A percentile compares a stretch with the other conserved stretches of the same genome.
phyloP scores from a whole-genome alignment of 2,888 invertebrate species.

The Drosophila niveifrons region DNA sequence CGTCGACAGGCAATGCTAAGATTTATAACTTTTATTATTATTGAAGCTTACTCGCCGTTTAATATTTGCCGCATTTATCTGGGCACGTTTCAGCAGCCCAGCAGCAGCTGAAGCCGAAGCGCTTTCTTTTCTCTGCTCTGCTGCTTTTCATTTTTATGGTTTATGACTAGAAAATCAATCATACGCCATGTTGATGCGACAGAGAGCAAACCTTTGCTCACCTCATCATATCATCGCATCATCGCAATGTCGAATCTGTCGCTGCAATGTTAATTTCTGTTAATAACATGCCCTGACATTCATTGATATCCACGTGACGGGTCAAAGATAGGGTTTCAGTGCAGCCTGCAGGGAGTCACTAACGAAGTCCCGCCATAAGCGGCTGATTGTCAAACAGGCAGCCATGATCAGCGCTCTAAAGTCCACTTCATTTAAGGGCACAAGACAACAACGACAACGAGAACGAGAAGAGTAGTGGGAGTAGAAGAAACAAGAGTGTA shows the following conservation, averaged over 20 bases:
- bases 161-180: slow-evolving; percentile 76
- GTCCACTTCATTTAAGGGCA: slow-evolving; percentile 45
- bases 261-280: slow-evolving; percentile 64
- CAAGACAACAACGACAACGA: slow-evolving; percentile 2
- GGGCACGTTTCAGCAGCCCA: slow-evolving; percentile 44
- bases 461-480: neutral
- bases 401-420: slow-evolving; percentile 46
- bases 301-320: slow-evolving; percentile 73
- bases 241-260: slow-evolving; percentile 40
- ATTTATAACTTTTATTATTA: slow-evolving; percentile 84
- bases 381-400: slow-evolving; percentile 47
- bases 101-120: slow-evolving; percentile 22
- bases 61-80: slow-evolving; percentile 74
- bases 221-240: slow-evolving; percentile 26
- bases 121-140: slow-evolving; percentile 18
- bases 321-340: slow-evolving; percentile 35
- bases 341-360: slow-evolving; percentile 3
- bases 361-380: slow-evolving; percentile 35
- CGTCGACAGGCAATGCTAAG: slow-evolving; percentile 66
- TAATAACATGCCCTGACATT: slow-evolving; percentile 66
- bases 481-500: neutral
- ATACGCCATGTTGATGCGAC: slow-evolving; percentile 68
- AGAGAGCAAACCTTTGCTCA: slow-evolving; percentile 27
- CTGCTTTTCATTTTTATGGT: slow-evolving; percentile 43
- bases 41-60: slow-evolving; percentile 78